Conservation (phyloP, 1,140 invertebrate species). For the Homalodisca vitripennis region DNA sequence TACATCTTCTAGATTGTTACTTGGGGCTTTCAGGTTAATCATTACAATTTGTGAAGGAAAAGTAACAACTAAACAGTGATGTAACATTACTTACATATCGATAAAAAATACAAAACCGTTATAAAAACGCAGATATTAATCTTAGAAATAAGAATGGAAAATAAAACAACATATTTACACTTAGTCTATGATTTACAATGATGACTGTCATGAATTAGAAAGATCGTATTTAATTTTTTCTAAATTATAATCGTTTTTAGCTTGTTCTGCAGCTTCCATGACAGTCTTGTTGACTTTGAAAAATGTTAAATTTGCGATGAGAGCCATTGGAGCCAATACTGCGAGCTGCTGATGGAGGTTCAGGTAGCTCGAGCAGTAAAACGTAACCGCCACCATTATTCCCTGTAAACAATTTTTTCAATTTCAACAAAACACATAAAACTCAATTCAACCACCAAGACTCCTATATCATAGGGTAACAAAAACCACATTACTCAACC, state of each 20-base stretch:
- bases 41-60: no score
- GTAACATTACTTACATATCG: no score
- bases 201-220: background rate
- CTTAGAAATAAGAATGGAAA: no score
- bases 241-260: background rate
- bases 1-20: no score
- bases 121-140: no score
- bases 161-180: no score
- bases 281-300: slow-evolving; percentile 1
- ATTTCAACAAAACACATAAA: slow-evolving; percentile 1
- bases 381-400: slow-evolving; percentile 7
- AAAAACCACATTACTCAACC: background rate
- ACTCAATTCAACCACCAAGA: background rate
- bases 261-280: background rate
- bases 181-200: background rate
- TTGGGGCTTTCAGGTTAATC: no score
- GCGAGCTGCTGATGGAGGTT: slow-evolving; percentile 20
- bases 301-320: slow-evolving; percentile 11
- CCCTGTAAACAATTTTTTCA: slow-evolving; percentile 5
- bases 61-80: no score
- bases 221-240: background rate
- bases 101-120: no score
- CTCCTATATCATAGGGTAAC: background rate
- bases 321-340: slow-evolving; percentile 2
- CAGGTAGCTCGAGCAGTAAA: slow-evolving; percentile 24